These are phyloP conservation scores for Nebria salina DNA, from an alignment of 2,888 invertebrate genomes.

Conservation along the genomic window DNA sequence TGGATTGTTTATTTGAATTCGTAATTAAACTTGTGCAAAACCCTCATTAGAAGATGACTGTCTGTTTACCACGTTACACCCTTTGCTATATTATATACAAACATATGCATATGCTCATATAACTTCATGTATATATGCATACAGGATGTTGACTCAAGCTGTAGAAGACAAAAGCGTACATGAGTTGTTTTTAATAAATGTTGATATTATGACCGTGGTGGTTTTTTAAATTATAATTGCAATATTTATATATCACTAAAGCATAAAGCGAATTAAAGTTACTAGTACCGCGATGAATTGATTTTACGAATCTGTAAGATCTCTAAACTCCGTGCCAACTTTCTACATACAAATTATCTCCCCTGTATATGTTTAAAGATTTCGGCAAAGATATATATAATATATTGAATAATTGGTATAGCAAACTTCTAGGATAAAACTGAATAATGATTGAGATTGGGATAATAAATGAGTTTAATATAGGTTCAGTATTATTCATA, in stretches of 20 bases:
- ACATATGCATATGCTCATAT: neutral
- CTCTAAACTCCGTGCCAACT: too few relatives aligned
- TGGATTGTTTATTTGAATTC: slow-evolving; percentile 44
- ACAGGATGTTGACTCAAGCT: neutral
- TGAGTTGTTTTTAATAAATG: neutral
- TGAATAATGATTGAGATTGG: too few relatives aligned
- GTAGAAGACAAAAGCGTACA: neutral
- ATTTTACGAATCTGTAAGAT: too few relatives aligned
- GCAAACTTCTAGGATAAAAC: too few relatives aligned
- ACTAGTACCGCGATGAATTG: too few relatives aligned
- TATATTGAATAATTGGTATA: too few relatives aligned
- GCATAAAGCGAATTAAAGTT: neutral
- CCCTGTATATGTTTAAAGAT: too few relatives aligned
- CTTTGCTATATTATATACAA: neutral
- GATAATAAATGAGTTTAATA: too few relatives aligned
- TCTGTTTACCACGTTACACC: slow-evolving; percentile 30
- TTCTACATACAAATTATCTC: too few relatives aligned
- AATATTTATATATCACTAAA: neutral
- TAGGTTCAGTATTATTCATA: too few relatives aligned
- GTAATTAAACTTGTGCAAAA: slow-evolving; percentile 44
- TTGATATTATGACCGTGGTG: neutral
- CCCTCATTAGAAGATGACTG: slow-evolving; percentile 33
- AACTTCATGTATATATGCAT: neutral
- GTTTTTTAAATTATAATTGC: neutral
- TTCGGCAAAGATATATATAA: too few relatives aligned